phyloP scores from a whole-genome alignment of 2,797 vertebrate genomes.

The Takifugu rubripes region DNA sequence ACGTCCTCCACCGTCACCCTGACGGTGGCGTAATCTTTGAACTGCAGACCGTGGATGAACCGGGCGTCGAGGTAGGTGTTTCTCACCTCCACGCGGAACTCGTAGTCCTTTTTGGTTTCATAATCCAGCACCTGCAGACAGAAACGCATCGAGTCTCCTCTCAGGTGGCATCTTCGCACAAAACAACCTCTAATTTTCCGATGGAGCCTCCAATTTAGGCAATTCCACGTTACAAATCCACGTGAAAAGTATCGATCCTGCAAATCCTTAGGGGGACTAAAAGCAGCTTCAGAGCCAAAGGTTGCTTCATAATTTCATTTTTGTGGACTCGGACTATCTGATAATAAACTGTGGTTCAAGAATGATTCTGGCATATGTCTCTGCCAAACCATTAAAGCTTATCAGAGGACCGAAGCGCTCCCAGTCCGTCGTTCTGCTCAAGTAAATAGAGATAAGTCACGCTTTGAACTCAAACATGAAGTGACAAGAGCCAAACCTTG shows the following conservation, averaged over 20 bases:
- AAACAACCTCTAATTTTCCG: conserved; percentile 43
- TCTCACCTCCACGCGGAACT: conserved; percentile 88
- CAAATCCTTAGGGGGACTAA: conserved; percentile 40
- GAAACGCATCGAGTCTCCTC: conserved; percentile 41
- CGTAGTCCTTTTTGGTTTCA: conserved; percentile 87
- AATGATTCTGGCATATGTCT: conserved; percentile 41
- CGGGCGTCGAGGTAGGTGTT: conserved; percentile 88
- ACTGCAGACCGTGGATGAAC: conserved; percentile 87
- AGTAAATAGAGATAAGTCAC: conserved; percentile 23
- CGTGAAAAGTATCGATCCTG: conserved; percentile 45
- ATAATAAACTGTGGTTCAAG: conserved; percentile 38
- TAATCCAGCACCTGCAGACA: conserved; percentile 88
- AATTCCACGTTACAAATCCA: conserved; percentile 56
- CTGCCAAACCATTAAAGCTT: conserved; percentile 28
- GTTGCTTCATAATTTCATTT: conserved; percentile 53
- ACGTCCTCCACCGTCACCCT: conserved; percentile 88
- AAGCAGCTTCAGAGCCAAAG: conserved; percentile 39
- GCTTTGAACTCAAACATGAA: conserved; percentile 15
- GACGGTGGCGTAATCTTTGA: conserved; percentile 89
- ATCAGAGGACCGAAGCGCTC: conserved; percentile 42
- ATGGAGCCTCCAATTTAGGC: conserved; percentile 50
- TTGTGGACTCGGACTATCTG: conserved; percentile 48
- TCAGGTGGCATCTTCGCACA: conserved; percentile 34
- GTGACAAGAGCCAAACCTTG: no score
- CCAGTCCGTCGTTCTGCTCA: conserved; percentile 37